Evolutionary conservation across 1,140 invertebrate genomes (phyloP), one percentile per base, ranked within the genome.

Genomic region (Zaprionus africanus): DNA sequence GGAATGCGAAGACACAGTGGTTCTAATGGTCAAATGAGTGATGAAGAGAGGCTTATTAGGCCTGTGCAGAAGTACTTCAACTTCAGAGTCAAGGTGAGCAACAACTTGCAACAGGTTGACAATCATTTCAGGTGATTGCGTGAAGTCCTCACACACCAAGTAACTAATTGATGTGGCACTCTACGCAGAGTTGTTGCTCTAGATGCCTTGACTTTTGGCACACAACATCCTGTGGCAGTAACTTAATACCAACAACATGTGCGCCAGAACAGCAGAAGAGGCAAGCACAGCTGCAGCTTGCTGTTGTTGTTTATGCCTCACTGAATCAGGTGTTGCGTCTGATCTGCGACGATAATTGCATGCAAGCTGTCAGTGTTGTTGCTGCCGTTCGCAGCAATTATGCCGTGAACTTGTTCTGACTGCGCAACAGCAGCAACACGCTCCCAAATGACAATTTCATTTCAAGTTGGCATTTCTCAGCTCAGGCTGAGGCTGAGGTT

Each of bases 301-400:
- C 15, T 43, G 31, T 15, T 46, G 61, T 60, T 60, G 61, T 69
- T 81, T 81, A 77, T 91, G 90, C 90, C 85, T 83, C 76, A 90
- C 77, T 91, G 90, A 91, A 91, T 90, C 88, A 91, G 87, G 88
- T 91, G 88, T 87, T 83, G 87, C 82, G 63, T 77, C 79, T 87
- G 87, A 87, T 91, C 83, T 80, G 72, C 74, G 81, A 82, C 88
- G 88, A 91, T 87, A 91, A 90, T 87, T 84, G 87, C 82, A 90
- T 68, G 77, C 78, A 79, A 81, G 68, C 36, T 59, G 65, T 26
- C 54, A 69, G 19, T 68, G 81, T 54, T 76, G 72, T 54, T 79
- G 81, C 64, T 77, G 74, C 58, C 59, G 79, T 65, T 81, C 72
- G 83, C 78, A 65, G 84, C 83, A 87, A 83, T 87, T 83, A 83